Evolutionary conservation across 2,888 invertebrate genomes (phyloP).

Genomic region (Habrosyne pyritoides): DNA sequence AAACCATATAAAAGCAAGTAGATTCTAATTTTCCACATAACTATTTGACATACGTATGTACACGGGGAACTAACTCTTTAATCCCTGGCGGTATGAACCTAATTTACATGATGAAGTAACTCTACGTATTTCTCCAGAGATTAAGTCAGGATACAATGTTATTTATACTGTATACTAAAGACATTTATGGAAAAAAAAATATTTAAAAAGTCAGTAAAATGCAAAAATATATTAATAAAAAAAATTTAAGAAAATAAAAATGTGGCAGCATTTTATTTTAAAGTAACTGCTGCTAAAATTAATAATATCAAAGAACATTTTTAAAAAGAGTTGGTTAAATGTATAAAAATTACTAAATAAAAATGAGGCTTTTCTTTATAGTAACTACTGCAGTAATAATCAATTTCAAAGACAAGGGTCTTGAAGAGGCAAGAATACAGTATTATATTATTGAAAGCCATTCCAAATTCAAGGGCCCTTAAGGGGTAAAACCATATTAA

Average conservation of each 20-base stretch:
- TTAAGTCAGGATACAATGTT: not conserved
- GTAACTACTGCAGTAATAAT: too few species aligned
- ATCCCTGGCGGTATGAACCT: conserved; percentile 15
- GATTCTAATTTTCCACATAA: conserved; percentile 7
- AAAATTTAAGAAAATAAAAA: too few species aligned
- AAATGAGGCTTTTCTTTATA: too few species aligned
- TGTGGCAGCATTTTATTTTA: too few species aligned
- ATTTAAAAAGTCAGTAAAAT: too few species aligned
- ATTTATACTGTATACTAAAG: not conserved
- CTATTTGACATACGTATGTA: conserved; percentile 13
- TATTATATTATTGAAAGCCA: conserved; percentile 3
- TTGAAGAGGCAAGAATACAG: too few species aligned
- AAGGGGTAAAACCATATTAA: not conserved
- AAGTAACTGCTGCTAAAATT: too few species aligned
- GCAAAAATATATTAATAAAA: too few species aligned
- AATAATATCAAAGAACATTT: too few species aligned
- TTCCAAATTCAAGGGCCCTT: not conserved
- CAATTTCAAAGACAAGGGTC: not conserved
- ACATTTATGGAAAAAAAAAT: too few species aligned
- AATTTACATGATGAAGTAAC: conserved; percentile 26
- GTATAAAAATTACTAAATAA: too few species aligned
- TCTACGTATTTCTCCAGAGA: conserved; percentile 8
- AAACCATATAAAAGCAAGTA: not conserved
- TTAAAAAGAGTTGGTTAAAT: too few species aligned
- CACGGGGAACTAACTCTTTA: conserved; percentile 20